Evolutionary conservation across 2,797 vertebrate species (phyloP).

Genomic region (Coccyzus lansbergi): DNA sequence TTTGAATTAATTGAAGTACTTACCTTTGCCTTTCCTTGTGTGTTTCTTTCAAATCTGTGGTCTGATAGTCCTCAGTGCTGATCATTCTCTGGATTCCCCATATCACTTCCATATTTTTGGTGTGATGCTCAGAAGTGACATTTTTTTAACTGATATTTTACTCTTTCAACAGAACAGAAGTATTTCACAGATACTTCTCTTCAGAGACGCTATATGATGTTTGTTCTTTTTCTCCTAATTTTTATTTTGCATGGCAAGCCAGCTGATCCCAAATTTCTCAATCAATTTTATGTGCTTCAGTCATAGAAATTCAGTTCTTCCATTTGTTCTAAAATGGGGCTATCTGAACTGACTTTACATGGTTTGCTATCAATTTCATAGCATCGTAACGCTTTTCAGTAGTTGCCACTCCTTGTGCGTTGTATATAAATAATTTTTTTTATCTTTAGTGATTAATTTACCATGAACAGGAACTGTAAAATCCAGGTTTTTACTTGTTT

Average conservation of each 20-base stretch:
- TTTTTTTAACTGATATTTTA: background rate
- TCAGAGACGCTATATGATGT: background rate
- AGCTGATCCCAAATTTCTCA: background rate
- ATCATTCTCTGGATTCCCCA: background rate
- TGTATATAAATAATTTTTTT: background rate
- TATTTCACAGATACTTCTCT: background rate
- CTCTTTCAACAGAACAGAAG: background rate
- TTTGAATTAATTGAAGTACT: background rate
- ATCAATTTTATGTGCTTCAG: accelerated
- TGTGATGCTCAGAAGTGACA: background rate
- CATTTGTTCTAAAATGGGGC: background rate
- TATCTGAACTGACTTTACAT: background rate
- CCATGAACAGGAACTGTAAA: background rate
- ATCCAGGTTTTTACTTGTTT: background rate
- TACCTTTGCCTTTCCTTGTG: background rate
- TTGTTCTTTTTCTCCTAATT: background rate
- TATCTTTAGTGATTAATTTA: background rate
- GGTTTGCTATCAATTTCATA: background rate
- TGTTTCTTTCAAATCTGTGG: background rate
- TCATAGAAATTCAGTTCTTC: background rate
- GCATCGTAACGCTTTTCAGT: background rate
- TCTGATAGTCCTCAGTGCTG: background rate
- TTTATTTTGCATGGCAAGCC: background rate
- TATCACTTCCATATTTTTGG: background rate
- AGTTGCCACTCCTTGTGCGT: background rate